These are phyloP conservation scores for Plecturocebus donacophilus DNA, from an alignment of 2,113 vertebrate genomes.

Conservation along the genomic window DNA sequence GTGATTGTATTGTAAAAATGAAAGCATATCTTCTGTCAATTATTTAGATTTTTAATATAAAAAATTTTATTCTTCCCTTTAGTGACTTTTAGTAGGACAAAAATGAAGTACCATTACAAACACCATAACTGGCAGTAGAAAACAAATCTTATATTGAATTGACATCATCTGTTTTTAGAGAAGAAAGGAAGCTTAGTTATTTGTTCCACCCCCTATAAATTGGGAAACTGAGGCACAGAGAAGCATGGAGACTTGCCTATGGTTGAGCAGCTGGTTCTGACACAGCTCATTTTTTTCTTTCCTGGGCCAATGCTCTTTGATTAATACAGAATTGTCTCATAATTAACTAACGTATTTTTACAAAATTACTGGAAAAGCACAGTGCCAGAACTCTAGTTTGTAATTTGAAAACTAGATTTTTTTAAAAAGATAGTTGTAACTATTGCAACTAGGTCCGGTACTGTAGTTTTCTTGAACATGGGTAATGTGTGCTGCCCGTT, in stretches of 20 bases:
- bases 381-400: neutral
- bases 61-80: neutral
- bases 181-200: neutral
- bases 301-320: neutral
- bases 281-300: neutral
- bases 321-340: neutral
- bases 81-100: neutral
- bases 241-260: neutral
- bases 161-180: neutral
- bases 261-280: neutral
- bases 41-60: slow-evolving; percentile 50
- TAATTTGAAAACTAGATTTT: neutral
- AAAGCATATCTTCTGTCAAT: slow-evolving; percentile 14
- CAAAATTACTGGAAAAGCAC: slow-evolving; percentile 4
- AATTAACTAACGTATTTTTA: slow-evolving; percentile 26
- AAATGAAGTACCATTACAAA: neutral
- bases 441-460: neutral
- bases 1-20: neutral
- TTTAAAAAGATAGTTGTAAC: neutral
- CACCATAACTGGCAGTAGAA: neutral
- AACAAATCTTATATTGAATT: neutral
- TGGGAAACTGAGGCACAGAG: neutral
- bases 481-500: neutral
- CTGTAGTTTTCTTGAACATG: neutral
- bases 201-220: neutral